A percentile compares a stretch with the other conserved stretches of the same genome.
Conservation (phyloP, 1,140 invertebrate species). For the Wiebesia pumilae region DNA sequence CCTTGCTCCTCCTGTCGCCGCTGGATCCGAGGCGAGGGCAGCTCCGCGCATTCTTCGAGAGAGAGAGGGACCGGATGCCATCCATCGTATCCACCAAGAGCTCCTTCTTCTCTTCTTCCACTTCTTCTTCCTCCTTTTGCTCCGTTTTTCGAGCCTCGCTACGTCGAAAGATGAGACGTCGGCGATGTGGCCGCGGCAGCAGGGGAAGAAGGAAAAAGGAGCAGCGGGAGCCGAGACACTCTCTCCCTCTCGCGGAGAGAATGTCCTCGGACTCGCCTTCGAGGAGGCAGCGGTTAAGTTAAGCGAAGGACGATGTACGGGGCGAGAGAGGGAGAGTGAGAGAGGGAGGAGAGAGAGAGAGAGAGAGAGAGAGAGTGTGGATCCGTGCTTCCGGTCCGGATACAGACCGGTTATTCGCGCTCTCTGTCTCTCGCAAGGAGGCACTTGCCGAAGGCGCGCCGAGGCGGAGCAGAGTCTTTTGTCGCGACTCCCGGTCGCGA, state of each 20-base stretch:
- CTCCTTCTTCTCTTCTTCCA: slow-evolving; percentile 9
- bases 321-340: slow-evolving; percentile 46
- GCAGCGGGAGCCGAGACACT: slow-evolving; percentile 26
- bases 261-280: slow-evolving; percentile 51
- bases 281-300: slow-evolving; percentile 19
- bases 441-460: not conserved
- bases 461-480: not conserved
- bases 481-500: slow-evolving; percentile 1
- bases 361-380: slow-evolving; percentile 58
- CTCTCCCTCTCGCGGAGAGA: slow-evolving; percentile 34
- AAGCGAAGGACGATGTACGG: slow-evolving; percentile 49
- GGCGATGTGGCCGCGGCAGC: not conserved
- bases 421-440: slow-evolving; percentile 23
- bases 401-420: slow-evolving; percentile 71
- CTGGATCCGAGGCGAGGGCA: not conserved
- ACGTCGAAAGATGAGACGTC: slow-evolving; percentile 43
- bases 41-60: not conserved
- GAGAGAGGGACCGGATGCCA: slow-evolving; percentile 65
- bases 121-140: slow-evolving; percentile 60
- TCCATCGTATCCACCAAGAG: slow-evolving; percentile 67
- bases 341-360: slow-evolving; percentile 46
- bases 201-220: slow-evolving; percentile 22
- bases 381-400: slow-evolving; percentile 74
- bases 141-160: slow-evolving; percentile 62
- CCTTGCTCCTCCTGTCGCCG: too few species aligned